Evolutionary conservation across 2,797 vertebrate species (phyloP).

Genomic region (Myotis daubentonii): DNA sequence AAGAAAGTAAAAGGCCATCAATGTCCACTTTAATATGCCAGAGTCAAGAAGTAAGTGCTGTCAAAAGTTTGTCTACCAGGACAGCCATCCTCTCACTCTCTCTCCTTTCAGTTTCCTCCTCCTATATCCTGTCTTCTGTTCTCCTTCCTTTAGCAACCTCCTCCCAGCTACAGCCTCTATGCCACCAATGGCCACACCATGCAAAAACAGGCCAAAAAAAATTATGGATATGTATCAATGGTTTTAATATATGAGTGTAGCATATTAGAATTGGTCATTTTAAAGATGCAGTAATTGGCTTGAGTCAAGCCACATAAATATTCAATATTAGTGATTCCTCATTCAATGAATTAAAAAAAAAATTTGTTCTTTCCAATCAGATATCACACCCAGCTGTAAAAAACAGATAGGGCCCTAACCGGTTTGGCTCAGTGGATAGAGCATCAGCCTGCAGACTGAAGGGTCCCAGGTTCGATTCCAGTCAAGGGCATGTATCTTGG

Average conservation of each 20-base stretch:
- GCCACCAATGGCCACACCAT: not conserved
- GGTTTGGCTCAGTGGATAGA: too few species aligned
- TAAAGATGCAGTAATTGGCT: not conserved
- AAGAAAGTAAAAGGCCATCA: constrained; percentile 42
- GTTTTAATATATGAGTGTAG: not conserved
- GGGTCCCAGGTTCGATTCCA: too few species aligned
- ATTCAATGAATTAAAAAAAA: not conserved
- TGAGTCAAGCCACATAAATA: constrained; percentile 5
- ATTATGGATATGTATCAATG: not conserved
- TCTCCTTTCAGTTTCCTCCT: not conserved
- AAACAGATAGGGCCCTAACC: not conserved
- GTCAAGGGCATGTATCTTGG: too few species aligned
- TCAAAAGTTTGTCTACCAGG: not conserved
- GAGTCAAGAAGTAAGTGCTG: not conserved
- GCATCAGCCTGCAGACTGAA: too few species aligned
- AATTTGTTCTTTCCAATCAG: not conserved
- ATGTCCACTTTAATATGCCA: not conserved
- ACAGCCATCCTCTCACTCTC: not conserved
- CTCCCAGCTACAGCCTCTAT: not conserved
- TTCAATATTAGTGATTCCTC: constrained; percentile 7
- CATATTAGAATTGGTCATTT: constrained; percentile 23
- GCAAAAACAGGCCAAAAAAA: constrained; percentile 39
- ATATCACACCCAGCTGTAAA: constrained; percentile 4
- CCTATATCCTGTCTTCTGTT: not conserved
- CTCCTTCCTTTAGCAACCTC: not conserved